Evolutionary conservation across 2,113 vertebrate genomes (phyloP), one percentile per base, ranked within the genome.

Genomic region (Pogonocichla stellata): DNA sequence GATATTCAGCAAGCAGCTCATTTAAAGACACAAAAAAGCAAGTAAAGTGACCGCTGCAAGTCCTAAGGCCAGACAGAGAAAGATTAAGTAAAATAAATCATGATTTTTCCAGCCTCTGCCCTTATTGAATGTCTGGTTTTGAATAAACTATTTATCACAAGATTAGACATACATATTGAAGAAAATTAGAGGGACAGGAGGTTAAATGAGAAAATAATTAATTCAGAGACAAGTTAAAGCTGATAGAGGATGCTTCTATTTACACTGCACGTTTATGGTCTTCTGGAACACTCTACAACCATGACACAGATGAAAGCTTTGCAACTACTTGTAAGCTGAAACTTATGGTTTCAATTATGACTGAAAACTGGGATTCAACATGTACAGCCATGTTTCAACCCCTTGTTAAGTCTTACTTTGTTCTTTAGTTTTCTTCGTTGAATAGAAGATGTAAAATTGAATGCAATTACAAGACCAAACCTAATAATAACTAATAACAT

Each of bases 301-400:
- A 56, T 13, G 19, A 43, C 34, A 47, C 3, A 64, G 19, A 19
- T 75, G 33, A 79, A 80, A 75, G 66, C 19, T 31, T 25, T 48
- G 61, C 33, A 71, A 50, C 20, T 43, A 31, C 25, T 65, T 69
- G 8, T 28, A 73, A 86, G 33, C 18, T 67, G 62, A 75, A 88
- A 64, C 13, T 51, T 79, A 56, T 0, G 0, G 24, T 78, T 93
- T 75, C 33, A 58, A 4, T 48, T 77, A 8, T 26, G 45, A 81
- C 47, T 66, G 60, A 74, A 50, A 88, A 71, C 8, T 38, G 25
- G 10, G 10, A 8, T 26, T 33, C 67, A 92, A 61, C 16, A 58
- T 0, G 0, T 45, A 18, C 22, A 51, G 57, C 16, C 11, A 61
- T 1, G 5, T 73, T 80, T 88, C 36, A 82, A 31, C 28, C 24